A percentile compares a stretch with the other conserved stretches of the same genome.
Evolutionary conservation across 2,888 invertebrate species (phyloP).

Genomic region (Capitulum mitella): DNA sequence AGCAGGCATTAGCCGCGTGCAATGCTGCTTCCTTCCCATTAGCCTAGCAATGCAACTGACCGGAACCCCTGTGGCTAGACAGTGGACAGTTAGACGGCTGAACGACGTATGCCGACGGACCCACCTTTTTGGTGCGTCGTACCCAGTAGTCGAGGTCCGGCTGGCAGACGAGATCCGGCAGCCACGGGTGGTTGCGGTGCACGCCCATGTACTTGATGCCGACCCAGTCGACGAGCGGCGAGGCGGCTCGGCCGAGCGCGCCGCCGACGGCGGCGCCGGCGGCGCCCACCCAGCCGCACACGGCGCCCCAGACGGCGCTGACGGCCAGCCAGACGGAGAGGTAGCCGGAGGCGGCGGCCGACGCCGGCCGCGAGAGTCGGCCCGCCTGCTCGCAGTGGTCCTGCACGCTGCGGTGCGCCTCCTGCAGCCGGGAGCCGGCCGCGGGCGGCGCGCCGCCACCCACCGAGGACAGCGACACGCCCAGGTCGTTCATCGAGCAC

Average conservation of each 20-base stretch:
- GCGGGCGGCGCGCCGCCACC: neutral
- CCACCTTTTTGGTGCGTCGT: neutral
- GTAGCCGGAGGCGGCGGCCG: neutral
- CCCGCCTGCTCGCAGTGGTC: neutral
- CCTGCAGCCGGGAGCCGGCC: neutral
- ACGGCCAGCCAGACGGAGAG: neutral
- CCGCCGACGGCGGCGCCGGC: neutral
- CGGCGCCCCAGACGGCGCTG: neutral
- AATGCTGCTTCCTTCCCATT: too few species aligned
- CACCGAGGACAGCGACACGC: neutral
- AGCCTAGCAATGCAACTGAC: too few species aligned
- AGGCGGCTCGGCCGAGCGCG: neutral
- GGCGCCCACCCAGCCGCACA: neutral
- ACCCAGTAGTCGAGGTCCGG: constrained; percentile 16
- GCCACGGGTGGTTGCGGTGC: constrained; percentile 16
- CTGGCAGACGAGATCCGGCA: constrained; percentile 1
- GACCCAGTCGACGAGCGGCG: neutral
- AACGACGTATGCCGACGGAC: too few species aligned
- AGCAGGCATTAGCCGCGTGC: too few species aligned
- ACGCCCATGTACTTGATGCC: neutral
- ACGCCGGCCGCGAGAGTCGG: neutral
- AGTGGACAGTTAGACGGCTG: too few species aligned
- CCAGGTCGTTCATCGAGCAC: neutral
- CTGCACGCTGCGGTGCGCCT: neutral
- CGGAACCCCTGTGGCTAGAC: too few species aligned